Evolutionary conservation across 2,113 vertebrate genomes (phyloP), one percentile per base, ranked within the genome.

Genomic region (Anseranas semipalmata): DNA sequence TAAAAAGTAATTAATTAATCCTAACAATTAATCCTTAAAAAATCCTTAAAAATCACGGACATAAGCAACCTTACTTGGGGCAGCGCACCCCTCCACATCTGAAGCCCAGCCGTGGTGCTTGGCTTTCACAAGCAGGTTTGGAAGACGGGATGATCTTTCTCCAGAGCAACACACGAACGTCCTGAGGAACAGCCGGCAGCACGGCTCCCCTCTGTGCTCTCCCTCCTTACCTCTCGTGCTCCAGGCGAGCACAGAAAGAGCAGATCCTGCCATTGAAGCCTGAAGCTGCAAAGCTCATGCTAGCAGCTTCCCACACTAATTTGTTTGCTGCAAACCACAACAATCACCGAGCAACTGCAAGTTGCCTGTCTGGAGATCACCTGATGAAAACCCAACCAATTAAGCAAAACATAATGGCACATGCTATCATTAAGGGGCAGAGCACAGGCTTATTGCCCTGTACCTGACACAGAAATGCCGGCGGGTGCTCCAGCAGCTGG

Each of bases 301-400:
- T 67, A 77, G 72, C 90, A 89, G 1, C 56, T 96, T 87, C 79
- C 85, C 92, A 81, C 83, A 92, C 52, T 84, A 81, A 90, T 95
- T 89, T 95, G 93, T 93, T 86, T 12, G 5, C 86, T 85, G 52
- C 62, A 96, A 94, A 90, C 92, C 93, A 90, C 88, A 81, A 12
- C n/a, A 81, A 94, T 72, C 88, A 77, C 65, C 1, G 1, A 90
- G 76, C n/a, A 88, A 52, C 70, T 90, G 65, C 88, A 75, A 81
- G 87, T 4, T 75, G 48, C 86, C 60, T 30, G 70, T 81, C 91
- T 93, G 81, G 81, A 90, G 88, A 89, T 94, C 85, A 85, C 30
- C 90, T n/a, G 76, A 89, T 75, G 76, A 81, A 93, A 84, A 88
- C 52, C 75, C 37, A 72, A 63, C 90, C 52, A 78, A 65, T 93